A percentile compares a stretch with the other conserved stretches of the same genome.
Conservation (phyloP, 2,113 vertebrate species). For the Myrmecobius fasciatus region DNA sequence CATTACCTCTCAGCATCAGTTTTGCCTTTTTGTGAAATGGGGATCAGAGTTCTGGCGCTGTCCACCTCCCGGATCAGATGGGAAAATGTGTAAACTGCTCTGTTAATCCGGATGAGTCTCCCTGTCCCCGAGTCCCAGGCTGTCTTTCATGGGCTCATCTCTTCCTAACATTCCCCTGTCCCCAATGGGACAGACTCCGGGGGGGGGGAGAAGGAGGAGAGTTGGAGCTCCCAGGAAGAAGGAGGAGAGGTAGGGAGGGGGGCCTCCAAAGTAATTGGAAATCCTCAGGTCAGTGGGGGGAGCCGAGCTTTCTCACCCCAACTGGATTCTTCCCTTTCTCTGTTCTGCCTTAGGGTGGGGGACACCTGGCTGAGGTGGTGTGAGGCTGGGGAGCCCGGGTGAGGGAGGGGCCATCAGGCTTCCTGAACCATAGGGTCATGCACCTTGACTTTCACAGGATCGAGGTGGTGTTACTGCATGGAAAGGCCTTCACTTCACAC, state of each 20-base stretch:
- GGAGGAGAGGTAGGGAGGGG: background rate
- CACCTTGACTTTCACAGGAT: constrained; percentile 80
- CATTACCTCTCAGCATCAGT: background rate
- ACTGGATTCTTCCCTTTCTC: background rate
- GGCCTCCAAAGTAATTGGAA: background rate
- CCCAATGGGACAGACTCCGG: background rate
- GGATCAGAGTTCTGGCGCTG: background rate
- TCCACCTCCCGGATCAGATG: background rate
- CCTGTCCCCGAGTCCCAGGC: background rate
- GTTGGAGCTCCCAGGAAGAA: background rate
- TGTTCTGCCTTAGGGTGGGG: background rate
- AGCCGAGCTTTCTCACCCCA: background rate
- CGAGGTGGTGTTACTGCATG: constrained; percentile 93
- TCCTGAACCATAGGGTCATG: background rate
- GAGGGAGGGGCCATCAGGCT: background rate
- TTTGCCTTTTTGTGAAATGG: background rate
- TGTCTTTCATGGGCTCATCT: background rate
- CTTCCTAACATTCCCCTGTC: background rate
- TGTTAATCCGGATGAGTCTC: too few relatives aligned
- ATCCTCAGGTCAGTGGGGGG: background rate
- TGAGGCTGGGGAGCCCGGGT: background rate
- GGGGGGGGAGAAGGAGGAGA: background rate
- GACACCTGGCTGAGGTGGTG: background rate
- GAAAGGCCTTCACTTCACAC: constrained; percentile 93
- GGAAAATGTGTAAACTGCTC: background rate